A percentile compares a stretch with the other conserved stretches of the same genome.
These are phyloP conservation scores for Dynastes grantii DNA, from an alignment of 2,888 invertebrate genomes.

Conservation along the genomic window DNA sequence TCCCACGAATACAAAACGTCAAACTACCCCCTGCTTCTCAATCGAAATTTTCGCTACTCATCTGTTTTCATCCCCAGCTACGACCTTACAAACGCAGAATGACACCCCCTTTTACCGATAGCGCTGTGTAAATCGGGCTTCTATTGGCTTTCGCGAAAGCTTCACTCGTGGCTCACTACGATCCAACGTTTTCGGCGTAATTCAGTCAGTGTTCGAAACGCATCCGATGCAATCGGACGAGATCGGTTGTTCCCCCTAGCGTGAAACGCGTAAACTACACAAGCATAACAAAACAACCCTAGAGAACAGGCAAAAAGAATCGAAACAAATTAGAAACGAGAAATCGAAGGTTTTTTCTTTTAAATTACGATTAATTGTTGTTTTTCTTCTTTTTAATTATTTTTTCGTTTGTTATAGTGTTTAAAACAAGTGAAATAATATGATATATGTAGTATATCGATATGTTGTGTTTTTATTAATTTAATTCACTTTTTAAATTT, in stretches of 20 bases:
- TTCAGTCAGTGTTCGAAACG: constrained; percentile 53
- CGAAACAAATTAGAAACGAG: not conserved
- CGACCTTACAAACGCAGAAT: too few relatives aligned
- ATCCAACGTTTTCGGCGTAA: constrained; percentile 54
- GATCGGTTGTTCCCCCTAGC: not conserved
- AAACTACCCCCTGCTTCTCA: too few relatives aligned
- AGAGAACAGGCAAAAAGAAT: not conserved
- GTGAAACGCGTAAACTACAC: too few relatives aligned
- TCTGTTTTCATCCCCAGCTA: not conserved
- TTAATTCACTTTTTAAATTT: too few relatives aligned
- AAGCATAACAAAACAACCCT: not conserved
- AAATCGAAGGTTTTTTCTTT: not conserved
- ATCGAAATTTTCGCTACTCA: not conserved
- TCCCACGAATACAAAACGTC: too few relatives aligned
- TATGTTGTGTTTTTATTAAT: too few relatives aligned
- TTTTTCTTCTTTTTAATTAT: not conserved
- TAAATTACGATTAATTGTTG: not conserved
- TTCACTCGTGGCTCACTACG: constrained; percentile 54
- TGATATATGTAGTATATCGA: too few relatives aligned
- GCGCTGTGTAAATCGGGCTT: constrained; percentile 65
- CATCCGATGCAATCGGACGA: constrained; percentile 53
- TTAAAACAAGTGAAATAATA: too few relatives aligned
- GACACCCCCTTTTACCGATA: too few relatives aligned
- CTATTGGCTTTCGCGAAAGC: constrained; percentile 67
- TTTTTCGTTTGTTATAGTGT: not conserved